These are phyloP conservation scores for Drosophila recens DNA, from an alignment of 2,888 invertebrate species.

Conservation along the genomic window DNA sequence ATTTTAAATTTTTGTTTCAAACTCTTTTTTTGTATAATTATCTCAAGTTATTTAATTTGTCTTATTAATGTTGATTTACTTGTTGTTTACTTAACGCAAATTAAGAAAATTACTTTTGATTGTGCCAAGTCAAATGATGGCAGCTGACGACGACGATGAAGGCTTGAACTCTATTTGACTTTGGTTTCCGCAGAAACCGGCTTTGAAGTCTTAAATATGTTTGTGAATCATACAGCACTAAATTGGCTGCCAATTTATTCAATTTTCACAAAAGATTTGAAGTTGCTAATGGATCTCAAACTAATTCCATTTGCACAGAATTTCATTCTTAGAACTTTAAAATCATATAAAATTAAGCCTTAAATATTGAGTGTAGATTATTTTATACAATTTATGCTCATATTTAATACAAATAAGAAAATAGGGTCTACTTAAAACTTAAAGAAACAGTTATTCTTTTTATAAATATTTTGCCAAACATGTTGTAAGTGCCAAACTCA, in stretches of 20 bases:
- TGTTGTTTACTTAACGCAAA: conserved; percentile 29
- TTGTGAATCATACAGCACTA: background rate
- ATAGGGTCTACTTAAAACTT: background rate
- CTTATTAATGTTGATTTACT: conserved; percentile 45
- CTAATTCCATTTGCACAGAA: background rate
- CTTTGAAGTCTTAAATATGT: background rate
- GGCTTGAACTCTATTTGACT: conserved; percentile 10
- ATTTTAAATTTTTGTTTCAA: conserved; percentile 12
- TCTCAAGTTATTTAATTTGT: conserved; percentile 39
- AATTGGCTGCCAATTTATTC: background rate
- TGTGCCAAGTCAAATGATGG: background rate
- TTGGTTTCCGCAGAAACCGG: conserved; percentile 5
- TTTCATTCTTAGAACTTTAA: background rate
- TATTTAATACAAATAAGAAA: background rate
- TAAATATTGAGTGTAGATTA: no score
- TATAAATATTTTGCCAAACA: background rate
- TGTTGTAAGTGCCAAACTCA: background rate
- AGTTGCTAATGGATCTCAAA: background rate
- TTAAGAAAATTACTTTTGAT: conserved; percentile 31
- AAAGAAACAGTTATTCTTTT: background rate
- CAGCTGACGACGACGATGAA: background rate
- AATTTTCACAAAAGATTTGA: background rate
- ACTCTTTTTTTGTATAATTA: conserved; percentile 50
- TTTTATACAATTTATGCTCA: no score
- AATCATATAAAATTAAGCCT: background rate